These are phyloP conservation scores for Drosophila azteca DNA, from an alignment of 1,140 invertebrate genomes.

Conservation along the genomic window DNA sequence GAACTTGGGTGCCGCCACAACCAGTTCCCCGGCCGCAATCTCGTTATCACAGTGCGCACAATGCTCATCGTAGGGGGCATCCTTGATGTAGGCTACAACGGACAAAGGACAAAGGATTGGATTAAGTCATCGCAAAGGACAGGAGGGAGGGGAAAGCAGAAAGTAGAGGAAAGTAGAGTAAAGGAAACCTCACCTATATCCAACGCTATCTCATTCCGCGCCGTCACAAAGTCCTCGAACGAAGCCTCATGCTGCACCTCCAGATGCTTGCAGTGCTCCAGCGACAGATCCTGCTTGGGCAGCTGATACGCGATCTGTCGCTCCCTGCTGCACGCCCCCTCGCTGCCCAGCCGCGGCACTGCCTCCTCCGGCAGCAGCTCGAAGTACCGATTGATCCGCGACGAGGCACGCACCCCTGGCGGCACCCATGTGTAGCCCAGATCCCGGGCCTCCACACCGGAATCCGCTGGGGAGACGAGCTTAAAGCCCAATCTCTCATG, in stretches of 20 bases:
- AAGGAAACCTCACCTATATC: conserved; percentile 90
- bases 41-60: conserved; percentile 85
- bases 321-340: conserved; percentile 91
- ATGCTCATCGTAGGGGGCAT: conserved; percentile 80
- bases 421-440: conserved; percentile 92
- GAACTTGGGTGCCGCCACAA: conserved; percentile 85
- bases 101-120: conserved; percentile 10
- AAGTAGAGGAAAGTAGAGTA: no score
- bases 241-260: conserved; percentile 89
- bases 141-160: no score
- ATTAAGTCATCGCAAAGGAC: background rate
- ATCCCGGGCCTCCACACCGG: conserved; percentile 85
- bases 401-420: conserved; percentile 88
- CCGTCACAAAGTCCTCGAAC: conserved; percentile 95
- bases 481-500: conserved; percentile 91
- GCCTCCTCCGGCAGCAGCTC: conserved; percentile 90
- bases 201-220: conserved; percentile 96
- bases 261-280: conserved; percentile 94
- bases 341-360: conserved; percentile 89
- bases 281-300: conserved; percentile 96
- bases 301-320: conserved; percentile 94
- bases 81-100: conserved; percentile 75
- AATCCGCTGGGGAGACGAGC: conserved; percentile 81
- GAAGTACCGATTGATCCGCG: conserved; percentile 89
- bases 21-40: conserved; percentile 85